These are phyloP conservation scores for Cassiopea xamachana DNA, from an alignment of 30 jellyfish, hydroid and myxozoan genomes.

Conservation along the genomic window DNA sequence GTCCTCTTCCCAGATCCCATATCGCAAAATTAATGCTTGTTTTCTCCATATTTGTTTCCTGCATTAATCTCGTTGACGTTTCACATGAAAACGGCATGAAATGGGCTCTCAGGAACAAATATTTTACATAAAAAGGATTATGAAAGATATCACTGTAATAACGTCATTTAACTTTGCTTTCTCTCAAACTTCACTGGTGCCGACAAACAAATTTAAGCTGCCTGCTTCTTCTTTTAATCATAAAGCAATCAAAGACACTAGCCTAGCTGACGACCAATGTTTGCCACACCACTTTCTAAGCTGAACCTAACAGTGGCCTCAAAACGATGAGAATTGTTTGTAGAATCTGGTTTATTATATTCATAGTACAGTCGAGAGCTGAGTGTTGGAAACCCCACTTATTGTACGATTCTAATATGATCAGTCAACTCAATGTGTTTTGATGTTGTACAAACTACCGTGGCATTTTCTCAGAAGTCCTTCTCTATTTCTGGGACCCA, in stretches of 20 bases:
- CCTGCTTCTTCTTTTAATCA: neutral
- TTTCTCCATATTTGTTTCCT: constrained; percentile 3
- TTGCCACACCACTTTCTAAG: neutral
- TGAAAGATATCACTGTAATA: constrained; percentile 9
- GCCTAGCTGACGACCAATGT: neutral
- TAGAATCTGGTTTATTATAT: neutral
- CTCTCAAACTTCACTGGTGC: constrained; percentile 34
- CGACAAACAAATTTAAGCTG: constrained; percentile 4
- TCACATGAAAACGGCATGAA: constrained; percentile 20
- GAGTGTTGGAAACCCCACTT: too few relatives aligned
- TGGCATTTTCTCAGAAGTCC: too few relatives aligned
- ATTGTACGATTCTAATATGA: too few relatives aligned
- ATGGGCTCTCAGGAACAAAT: constrained; percentile 23
- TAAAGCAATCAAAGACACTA: constrained; percentile 2
- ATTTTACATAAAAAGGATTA: constrained; percentile 27
- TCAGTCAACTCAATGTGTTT: too few relatives aligned
- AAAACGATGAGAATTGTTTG: neutral
- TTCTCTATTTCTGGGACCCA: too few relatives aligned
- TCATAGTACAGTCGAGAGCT: too few relatives aligned
- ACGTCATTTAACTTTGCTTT: constrained; percentile 13
- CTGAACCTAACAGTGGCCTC: neutral
- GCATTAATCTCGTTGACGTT: constrained; percentile 25
- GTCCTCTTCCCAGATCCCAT: constrained; percentile 15
- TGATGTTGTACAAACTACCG: too few relatives aligned
- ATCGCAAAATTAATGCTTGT: neutral